These are phyloP conservation scores for Drosophila monieri DNA, from an alignment of 2,888 invertebrate genomes.

Conservation along the genomic window DNA sequence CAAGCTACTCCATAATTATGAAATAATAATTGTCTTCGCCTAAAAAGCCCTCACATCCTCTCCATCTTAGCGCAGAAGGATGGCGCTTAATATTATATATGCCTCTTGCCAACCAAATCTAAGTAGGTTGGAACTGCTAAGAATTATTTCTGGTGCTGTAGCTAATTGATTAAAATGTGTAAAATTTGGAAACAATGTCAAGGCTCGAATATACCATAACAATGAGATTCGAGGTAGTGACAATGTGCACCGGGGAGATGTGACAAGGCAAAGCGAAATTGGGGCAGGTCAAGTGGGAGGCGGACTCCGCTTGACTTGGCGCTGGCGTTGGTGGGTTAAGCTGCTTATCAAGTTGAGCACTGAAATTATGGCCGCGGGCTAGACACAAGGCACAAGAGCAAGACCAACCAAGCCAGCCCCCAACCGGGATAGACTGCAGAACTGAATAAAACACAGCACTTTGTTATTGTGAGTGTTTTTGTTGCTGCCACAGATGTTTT, in stretches of 20 bases:
- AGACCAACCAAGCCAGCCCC: conserved; percentile 31
- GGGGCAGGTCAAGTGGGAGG: conserved; percentile 55
- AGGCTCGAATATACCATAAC: conserved; percentile 40
- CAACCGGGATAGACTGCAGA: conserved; percentile 32
- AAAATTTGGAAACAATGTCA: conserved; percentile 69
- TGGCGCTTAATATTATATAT: too few relatives aligned
- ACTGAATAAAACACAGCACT: conserved; percentile 66
- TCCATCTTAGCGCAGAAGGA: too few relatives aligned
- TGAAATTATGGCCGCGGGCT: conserved; percentile 78
- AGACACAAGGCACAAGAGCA: conserved; percentile 70
- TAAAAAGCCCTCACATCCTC: too few relatives aligned
- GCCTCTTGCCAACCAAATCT: not conserved
- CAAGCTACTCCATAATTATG: too few relatives aligned
- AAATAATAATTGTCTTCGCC: too few relatives aligned
- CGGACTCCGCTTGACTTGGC: conserved; percentile 43
- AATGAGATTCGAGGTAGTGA: conserved; percentile 33
- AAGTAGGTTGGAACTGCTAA: not conserved
- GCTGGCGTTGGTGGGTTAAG: conserved; percentile 66
- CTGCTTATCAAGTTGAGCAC: conserved; percentile 79
- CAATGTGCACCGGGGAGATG: not conserved
- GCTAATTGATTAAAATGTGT: conserved; percentile 73
- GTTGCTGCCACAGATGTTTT: conserved; percentile 38
- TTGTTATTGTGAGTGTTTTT: conserved; percentile 64
- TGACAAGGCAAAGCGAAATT: not conserved
- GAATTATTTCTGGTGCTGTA: not conserved